These are phyloP conservation scores for Sicus ferrugineus DNA, from an alignment of 2,888 invertebrate species.

Conservation along the genomic window DNA sequence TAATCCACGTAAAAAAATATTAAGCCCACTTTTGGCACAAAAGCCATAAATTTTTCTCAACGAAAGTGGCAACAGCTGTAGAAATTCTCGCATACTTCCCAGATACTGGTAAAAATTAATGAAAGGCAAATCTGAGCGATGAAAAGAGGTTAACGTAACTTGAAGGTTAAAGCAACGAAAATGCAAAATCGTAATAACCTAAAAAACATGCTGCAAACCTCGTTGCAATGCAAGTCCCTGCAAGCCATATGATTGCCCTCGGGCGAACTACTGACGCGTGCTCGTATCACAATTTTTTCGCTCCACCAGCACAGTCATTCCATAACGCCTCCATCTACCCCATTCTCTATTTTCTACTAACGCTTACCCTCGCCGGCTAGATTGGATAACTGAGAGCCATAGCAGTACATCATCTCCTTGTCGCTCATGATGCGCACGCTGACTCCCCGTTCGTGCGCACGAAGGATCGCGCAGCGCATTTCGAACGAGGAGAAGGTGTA, in stretches of 20 bases:
- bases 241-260: too few relatives aligned
- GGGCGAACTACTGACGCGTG: too few relatives aligned
- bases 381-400: slow-evolving; percentile 45
- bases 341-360: not conserved
- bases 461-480: slow-evolving; percentile 45
- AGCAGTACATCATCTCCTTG: slow-evolving; percentile 50
- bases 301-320: not conserved
- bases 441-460: slow-evolving; percentile 52
- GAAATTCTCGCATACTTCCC: too few relatives aligned
- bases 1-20: too few relatives aligned
- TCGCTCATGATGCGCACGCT: slow-evolving; percentile 55
- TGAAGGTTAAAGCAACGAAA: not conserved
- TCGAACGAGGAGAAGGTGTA: slow-evolving; percentile 53
- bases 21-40: too few relatives aligned
- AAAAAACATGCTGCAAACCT: not conserved
- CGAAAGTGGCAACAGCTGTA: too few relatives aligned
- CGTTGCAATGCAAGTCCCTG: too few relatives aligned
- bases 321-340: not conserved
- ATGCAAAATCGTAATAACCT: not conserved
- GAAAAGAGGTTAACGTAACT: not conserved
- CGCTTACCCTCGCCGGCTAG: slow-evolving; percentile 43
- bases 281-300: too few relatives aligned
- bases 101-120: too few relatives aligned
- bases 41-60: too few relatives aligned
- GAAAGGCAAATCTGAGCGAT: too few relatives aligned